phyloP scores from a whole-genome alignment of 1,140 invertebrate species.

The Sitobion miscanthi region DNA sequence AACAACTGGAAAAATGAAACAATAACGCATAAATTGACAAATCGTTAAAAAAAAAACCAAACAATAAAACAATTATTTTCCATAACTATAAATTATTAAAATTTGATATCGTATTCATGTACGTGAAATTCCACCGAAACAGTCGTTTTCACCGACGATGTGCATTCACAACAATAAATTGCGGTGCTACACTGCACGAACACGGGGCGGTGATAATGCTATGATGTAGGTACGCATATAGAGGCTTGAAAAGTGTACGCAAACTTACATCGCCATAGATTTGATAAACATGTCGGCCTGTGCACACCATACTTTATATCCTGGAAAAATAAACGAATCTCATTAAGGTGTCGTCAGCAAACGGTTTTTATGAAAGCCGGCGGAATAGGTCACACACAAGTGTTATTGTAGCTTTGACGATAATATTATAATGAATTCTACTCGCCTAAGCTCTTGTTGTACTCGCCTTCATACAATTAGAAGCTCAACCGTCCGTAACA shows the following conservation, averaged over 20 bases:
- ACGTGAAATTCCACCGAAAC: background rate
- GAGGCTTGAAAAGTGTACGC: background rate
- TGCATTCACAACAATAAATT: too few relatives aligned
- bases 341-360: background rate
- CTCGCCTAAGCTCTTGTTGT: background rate
- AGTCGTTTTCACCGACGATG: background rate
- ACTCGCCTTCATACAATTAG: background rate
- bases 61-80: too few relatives aligned
- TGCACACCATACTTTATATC: background rate
- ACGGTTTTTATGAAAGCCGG: background rate
- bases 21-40: background rate
- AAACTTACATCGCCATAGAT: background rate
- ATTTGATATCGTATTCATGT: background rate
- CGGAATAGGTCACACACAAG: background rate
- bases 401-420: background rate
- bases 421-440: background rate
- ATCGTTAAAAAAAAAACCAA: background rate
- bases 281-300: background rate
- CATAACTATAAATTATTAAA: too few relatives aligned
- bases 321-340: background rate
- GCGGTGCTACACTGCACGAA: background rate
- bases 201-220: background rate
- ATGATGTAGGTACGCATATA: too few relatives aligned
- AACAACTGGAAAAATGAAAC: background rate
- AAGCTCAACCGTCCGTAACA: background rate